phyloP scores from a whole-genome alignment of 2,113 vertebrate genomes.

The Dicrurus megarhynchus region DNA sequence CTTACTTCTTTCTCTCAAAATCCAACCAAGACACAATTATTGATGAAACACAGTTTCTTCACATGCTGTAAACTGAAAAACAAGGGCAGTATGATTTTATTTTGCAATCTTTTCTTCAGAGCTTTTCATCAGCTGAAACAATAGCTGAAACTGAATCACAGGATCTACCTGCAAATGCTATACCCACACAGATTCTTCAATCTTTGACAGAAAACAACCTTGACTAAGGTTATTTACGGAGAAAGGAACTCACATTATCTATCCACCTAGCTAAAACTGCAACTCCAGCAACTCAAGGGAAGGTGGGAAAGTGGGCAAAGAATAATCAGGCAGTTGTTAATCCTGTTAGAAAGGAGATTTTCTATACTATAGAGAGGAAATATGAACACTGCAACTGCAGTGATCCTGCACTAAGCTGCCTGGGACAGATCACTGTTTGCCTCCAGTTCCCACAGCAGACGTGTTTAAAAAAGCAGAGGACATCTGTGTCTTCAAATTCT shows the following conservation, averaged over 20 bases:
- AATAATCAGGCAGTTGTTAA: not conserved
- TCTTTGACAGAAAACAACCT: not conserved
- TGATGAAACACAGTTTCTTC: not conserved
- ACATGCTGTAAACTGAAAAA: not conserved
- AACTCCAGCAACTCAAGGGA: not conserved
- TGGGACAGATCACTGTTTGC: accelerated
- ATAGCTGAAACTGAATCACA: not conserved
- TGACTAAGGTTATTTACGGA: not conserved
- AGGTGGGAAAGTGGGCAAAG: not conserved
- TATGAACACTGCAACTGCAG: accelerated
- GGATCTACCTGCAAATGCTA: not conserved
- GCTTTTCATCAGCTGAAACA: not conserved
- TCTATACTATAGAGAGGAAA: not conserved
- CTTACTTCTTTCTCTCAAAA: not conserved
- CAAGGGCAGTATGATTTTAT: not conserved
- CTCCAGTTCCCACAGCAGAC: not conserved
- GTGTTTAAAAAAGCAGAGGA: not conserved
- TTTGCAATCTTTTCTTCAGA: not conserved
- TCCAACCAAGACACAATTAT: accelerated
- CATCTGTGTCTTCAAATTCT: not conserved
- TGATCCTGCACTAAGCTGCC: not conserved
- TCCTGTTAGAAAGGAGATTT: not conserved
- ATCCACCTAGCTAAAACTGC: not conserved
- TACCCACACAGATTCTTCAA: not conserved
- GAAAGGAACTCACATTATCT: not conserved